Base-by-base conservation (phyloP, 2,888 invertebrate species). In the Nomada goodeniana region DNA sequence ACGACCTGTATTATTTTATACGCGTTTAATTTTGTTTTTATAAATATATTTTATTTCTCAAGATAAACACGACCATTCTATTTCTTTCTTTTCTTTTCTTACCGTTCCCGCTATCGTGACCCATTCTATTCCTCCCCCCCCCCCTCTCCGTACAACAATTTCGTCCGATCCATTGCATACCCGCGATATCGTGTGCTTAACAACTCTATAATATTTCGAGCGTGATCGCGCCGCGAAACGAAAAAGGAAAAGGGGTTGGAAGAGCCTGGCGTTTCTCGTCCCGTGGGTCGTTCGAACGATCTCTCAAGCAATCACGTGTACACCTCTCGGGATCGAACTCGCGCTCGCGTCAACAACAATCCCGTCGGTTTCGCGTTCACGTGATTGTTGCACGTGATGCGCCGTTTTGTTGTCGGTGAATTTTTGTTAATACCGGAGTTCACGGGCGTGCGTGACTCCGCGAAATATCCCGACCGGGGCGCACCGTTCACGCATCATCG, bases 31-130 rank as follows among this genome's bases (percentile, higher is more conserved):
- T 93, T 91, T 93, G 92, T 92, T 92, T 92, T 92, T 93, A 91
- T 91, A 93, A 93, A 93, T 93, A 93, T 93, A 93, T 93, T 93
- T 93, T 93, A 92, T 93, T 93, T 92, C 92, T 83, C 81, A 89
- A 61, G 15, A 52, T 10, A 91, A n/a, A 91, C 47, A 57, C 20
- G 50, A 29, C 29, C n/a, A 57, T 53, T 11, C 50, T 74, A 36
- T 36, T 82, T 68, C 60, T 55, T 70, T 73, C 60, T 18, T 4
- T 5, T 42, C 57, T 52, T 65, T 29, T 53, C 44, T 69, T 53
- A 18, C 60, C 42, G 59, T 55, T 61, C 55, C 47, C 67, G n/a
- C 52, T 69, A n/a, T 61, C 23, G 47, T 18, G 10, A 47, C 11
- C 15, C 10, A 2, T 47, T 13, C 15, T 47, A 47, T 47, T 47